Evolutionary conservation across 2,113 vertebrate species (phyloP).

Genomic region (Eudyptes chrysolophus): DNA sequence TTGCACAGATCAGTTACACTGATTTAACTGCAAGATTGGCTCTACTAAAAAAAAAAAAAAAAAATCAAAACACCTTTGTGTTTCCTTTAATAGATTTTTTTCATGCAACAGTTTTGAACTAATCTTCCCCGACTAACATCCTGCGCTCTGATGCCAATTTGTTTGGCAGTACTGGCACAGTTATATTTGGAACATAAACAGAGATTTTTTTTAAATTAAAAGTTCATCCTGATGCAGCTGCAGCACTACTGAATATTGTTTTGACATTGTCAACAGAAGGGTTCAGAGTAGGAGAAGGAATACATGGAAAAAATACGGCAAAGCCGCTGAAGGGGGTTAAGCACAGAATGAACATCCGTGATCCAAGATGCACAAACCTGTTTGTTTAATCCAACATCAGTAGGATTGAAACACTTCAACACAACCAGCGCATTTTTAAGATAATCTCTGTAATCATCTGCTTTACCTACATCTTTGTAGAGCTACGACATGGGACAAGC

Average conservation of each 20-base stretch:
- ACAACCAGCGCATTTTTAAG: neutral
- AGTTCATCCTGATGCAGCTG: neutral
- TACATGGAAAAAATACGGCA: neutral
- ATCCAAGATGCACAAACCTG: neutral
- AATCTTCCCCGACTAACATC: neutral
- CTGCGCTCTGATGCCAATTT: neutral
- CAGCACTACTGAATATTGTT: neutral
- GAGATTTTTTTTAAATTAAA: neutral
- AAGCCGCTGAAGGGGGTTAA: neutral
- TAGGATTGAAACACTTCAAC: neutral
- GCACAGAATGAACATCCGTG: neutral
- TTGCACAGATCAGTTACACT: neutral
- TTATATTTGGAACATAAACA: constrained; percentile 22
- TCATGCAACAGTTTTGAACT: neutral
- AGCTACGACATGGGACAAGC: neutral
- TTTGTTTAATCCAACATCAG: neutral
- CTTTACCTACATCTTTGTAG: neutral
- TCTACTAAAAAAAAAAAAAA: neutral
- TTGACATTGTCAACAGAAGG: neutral
- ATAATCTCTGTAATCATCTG: neutral
- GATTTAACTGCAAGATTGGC: neutral
- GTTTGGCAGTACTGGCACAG: neutral
- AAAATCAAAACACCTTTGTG: neutral
- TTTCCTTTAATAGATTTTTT: neutral
- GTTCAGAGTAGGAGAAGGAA: neutral